Evolutionary conservation across 2,113 vertebrate species (phyloP), one percentile per base, ranked within the genome.

Genomic region (Micromys minutus): DNA sequence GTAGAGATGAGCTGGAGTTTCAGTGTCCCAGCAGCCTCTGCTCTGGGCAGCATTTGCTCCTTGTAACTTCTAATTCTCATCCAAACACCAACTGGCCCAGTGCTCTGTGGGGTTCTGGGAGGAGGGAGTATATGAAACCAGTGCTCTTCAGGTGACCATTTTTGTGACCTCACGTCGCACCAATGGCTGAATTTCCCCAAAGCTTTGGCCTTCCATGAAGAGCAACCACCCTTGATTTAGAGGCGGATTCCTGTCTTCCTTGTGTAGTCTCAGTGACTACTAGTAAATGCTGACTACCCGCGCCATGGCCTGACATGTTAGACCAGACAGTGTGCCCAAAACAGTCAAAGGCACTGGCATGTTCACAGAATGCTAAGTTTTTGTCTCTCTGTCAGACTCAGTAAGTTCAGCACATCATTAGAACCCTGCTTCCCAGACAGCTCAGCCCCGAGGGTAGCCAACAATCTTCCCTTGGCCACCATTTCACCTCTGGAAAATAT

Each of bases 231-330:
- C 47, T 81, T 8, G 2, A 45, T 50, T 50, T 7, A 3, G 1
- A 0, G 0, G 10, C 3, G 8, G 24, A 0, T 12, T 76, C 15
- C 0, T 24, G 31, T 10, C 31, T 3, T 55, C 17, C 3, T 36
- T 16, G 36, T 3, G 3, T 5, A 39, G 39, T 36, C 29, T 65
- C 80, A 55, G 31, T 81, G 61, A 29, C 34, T 45, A 29, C 11
- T 12, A 52, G 34, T 24, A 77, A 91, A 26, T 34, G 34, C 36
- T 19, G 77, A 52, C 13, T 45, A 9, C 55, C 29, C 52, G 75
- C n/a, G 67, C 50, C 24, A 55, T 6, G 71, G 1, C 39, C 45
- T 45, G 36, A 85, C 47, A 22, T 7, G 67, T 69, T 71, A 50
- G 72, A 57, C 77, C 52, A 92, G 80, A 85, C 65, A 59, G 15